These are phyloP conservation scores for Casuarius casuarius DNA, from an alignment of 2,113 vertebrate species.

Conservation along the genomic window DNA sequence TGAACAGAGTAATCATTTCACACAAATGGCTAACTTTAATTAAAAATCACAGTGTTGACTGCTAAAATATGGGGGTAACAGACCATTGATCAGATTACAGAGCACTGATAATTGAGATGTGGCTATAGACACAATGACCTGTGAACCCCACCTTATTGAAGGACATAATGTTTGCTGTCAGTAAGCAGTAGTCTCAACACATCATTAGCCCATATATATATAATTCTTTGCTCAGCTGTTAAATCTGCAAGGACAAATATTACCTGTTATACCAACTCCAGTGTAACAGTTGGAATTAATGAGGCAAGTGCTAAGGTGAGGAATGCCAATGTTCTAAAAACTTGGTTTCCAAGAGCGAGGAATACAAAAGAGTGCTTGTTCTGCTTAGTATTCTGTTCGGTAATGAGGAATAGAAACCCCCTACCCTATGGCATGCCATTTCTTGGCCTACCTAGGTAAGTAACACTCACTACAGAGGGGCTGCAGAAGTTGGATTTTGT, in stretches of 20 bases:
- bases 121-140: slow-evolving; percentile 5
- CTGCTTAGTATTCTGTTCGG: not conserved
- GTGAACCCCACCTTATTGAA: not conserved
- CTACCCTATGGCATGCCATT: not conserved
- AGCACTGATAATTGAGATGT: slow-evolving; percentile 45
- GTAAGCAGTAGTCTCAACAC: slow-evolving; percentile 41
- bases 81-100: slow-evolving; percentile 54
- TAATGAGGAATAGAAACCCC: not conserved
- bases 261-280: not conserved
- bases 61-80: slow-evolving; percentile 60
- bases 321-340: not conserved
- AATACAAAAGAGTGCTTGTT: not conserved
- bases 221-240: slow-evolving; percentile 36
- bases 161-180: slow-evolving; percentile 24
- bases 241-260: slow-evolving; percentile 49
- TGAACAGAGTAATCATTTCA: slow-evolving; percentile 71
- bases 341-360: not conserved
- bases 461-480: not conserved
- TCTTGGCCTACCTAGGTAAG: not conserved
- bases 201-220: slow-evolving; percentile 47
- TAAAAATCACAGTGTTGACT: slow-evolving; percentile 65
- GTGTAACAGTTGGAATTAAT: slow-evolving; percentile 24
- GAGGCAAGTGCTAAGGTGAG: not conserved
- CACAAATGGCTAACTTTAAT: slow-evolving; percentile 73
- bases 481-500: not conserved